Evolutionary conservation across 2,113 vertebrate species (phyloP), one percentile per base, ranked within the genome.

Genomic region (Noctilio leporinus): DNA sequence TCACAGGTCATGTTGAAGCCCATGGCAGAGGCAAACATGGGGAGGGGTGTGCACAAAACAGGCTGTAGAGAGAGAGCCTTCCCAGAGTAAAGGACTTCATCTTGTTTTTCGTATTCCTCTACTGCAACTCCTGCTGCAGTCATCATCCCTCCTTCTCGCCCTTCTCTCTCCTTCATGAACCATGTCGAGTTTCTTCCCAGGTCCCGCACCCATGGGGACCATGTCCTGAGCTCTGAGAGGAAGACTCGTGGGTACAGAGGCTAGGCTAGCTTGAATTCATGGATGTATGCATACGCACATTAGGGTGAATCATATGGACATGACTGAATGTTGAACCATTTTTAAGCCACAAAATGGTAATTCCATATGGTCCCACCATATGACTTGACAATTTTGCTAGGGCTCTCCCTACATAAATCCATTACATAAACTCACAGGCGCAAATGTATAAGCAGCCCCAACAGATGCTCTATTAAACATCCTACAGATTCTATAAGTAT

Each of bases 301-400:
- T 65, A 55, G 43, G 33, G 10, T 62, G 22, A 81, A 64, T 76
- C 82, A 76, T 40, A 62, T 62, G 84, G 49, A 93, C 77, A 65
- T 55, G 70, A 62, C 47, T 67, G 81, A 83, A 78, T 62, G 69
- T 62, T 92, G 86, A 93, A 84, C 75, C 80, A 75, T 92, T 95
- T 95, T 95, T 55, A 92, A 77, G 24, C n/a, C 24, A 75, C 47
- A 85, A 80, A 84, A 65, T 70, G 86, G 57, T 40, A 72, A 38
- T 59, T 92, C 91, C 86, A 85, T 81, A 88, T 64, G 91, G 67
- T 86, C 47, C 30, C 22, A 89, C 45, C 86, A 86, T 85, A 86
- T 67, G 91, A 92, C 62, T 92, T 62, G 43, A 83, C 86, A 97
- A 78, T 33, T 86, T 93, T 80, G 82, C 78, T 67, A 30, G n/a